Conservation (phyloP, 2,888 invertebrate species). For the Stegana nigrithorax region DNA sequence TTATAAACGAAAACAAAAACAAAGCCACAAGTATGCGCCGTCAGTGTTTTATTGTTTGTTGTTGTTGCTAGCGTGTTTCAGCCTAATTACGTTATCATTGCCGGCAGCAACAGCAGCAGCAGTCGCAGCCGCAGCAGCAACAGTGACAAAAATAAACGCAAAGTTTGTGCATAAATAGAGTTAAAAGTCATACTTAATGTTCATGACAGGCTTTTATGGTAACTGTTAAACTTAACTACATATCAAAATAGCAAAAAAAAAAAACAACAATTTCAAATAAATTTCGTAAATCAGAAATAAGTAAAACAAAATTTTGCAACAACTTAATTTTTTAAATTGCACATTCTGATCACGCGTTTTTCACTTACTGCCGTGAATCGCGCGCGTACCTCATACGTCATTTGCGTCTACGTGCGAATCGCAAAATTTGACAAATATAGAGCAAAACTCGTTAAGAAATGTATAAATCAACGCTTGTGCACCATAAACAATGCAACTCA, state of each 20-base stretch:
- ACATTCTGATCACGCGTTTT: constrained; percentile 8
- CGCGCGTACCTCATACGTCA: background rate
- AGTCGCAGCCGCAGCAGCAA: background rate
- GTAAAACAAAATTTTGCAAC: constrained; percentile 1
- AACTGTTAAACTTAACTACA: too few species aligned
- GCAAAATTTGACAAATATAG: constrained; percentile 1
- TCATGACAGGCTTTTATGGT: constrained; percentile 11
- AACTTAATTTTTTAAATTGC: background rate
- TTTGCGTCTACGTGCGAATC: background rate
- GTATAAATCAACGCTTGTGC: too few species aligned
- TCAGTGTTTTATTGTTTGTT: background rate
- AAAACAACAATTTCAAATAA: background rate
- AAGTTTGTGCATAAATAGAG: constrained; percentile 1
- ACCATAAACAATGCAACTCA: too few species aligned
- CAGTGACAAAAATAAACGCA: too few species aligned
- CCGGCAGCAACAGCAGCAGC: background rate
- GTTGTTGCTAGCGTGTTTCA: constrained; percentile 1
- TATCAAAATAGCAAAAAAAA: background rate
- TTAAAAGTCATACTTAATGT: background rate
- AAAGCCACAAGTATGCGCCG: background rate
- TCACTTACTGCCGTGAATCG: background rate
- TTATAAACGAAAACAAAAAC: background rate
- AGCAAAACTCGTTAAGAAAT: too few species aligned
- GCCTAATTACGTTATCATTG: constrained; percentile 7
- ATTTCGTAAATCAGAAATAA: background rate